These are phyloP conservation scores for Alces alces DNA, from an alignment of 2,113 vertebrate genomes.

Conservation along the genomic window DNA sequence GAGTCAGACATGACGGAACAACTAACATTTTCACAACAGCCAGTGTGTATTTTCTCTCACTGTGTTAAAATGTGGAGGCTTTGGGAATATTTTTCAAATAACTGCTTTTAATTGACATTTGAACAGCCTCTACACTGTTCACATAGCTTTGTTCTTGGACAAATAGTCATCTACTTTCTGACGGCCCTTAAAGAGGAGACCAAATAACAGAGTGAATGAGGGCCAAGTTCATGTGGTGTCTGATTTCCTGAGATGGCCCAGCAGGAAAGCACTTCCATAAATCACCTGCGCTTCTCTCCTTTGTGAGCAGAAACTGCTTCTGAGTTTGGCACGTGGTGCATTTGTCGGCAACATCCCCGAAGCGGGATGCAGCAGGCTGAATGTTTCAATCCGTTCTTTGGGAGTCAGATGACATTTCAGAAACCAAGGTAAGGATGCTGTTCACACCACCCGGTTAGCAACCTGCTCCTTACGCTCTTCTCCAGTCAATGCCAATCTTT, in stretches of 20 bases:
- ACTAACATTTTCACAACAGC: background rate
- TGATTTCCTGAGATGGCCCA: background rate
- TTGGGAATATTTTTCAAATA: background rate
- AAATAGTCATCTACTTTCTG: background rate
- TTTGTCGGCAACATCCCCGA: background rate
- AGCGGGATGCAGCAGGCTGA: background rate
- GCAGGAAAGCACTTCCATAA: background rate
- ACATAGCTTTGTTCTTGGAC: background rate
- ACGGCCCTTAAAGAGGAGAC: background rate
- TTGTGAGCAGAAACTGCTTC: background rate
- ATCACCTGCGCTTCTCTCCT: background rate
- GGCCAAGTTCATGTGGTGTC: background rate
- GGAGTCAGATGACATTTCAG: background rate
- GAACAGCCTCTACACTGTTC: background rate
- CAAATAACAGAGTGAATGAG: background rate
- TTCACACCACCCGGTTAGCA: background rate
- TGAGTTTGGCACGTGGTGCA: background rate
- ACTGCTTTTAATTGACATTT: background rate
- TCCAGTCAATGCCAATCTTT: background rate
- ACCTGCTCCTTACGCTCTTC: background rate
- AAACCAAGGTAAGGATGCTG: background rate
- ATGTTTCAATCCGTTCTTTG: background rate
- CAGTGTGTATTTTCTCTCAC: background rate
- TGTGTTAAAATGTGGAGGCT: background rate
- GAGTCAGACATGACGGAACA: background rate